Conservation (phyloP, 2,888 invertebrate species). For the Phlogophora meticulosa region DNA sequence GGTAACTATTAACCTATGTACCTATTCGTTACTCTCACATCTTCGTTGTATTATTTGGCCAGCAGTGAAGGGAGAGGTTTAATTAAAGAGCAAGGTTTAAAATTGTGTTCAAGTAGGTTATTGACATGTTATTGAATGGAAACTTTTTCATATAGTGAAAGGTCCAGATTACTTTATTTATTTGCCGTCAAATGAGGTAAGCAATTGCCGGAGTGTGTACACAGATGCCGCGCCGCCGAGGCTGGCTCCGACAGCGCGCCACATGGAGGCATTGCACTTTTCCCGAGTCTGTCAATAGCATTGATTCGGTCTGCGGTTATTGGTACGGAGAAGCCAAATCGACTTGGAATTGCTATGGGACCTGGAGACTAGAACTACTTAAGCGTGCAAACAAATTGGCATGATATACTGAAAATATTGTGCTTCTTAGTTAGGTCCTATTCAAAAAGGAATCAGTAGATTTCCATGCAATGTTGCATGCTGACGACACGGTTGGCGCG, state of each 20-base stretch:
- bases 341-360: conserved; percentile 14
- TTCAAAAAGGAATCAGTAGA: too few relatives aligned
- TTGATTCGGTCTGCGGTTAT: background rate
- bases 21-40: too few relatives aligned
- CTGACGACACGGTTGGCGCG: too few relatives aligned
- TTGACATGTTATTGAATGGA: too few relatives aligned
- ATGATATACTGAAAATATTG: conserved; percentile 9
- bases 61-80: too few relatives aligned
- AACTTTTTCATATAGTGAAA: too few relatives aligned
- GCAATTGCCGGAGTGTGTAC: background rate
- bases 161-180: background rate
- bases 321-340: conserved; percentile 8
- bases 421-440: background rate
- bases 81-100: too few relatives aligned
- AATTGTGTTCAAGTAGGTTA: too few relatives aligned
- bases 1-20: too few relatives aligned
- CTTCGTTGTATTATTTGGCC: too few relatives aligned
- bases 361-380: background rate
- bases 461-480: too few relatives aligned
- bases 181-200: background rate
- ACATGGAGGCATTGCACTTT: background rate
- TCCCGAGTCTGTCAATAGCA: background rate
- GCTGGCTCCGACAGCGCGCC: background rate
- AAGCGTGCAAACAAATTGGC: background rate
- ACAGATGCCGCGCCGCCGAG: background rate